Percentiles rank a stretch among this genome's conserved stretches.
phyloP scores from a whole-genome alignment of 2,888 invertebrate species.

The Drosophila eohydei region DNA sequence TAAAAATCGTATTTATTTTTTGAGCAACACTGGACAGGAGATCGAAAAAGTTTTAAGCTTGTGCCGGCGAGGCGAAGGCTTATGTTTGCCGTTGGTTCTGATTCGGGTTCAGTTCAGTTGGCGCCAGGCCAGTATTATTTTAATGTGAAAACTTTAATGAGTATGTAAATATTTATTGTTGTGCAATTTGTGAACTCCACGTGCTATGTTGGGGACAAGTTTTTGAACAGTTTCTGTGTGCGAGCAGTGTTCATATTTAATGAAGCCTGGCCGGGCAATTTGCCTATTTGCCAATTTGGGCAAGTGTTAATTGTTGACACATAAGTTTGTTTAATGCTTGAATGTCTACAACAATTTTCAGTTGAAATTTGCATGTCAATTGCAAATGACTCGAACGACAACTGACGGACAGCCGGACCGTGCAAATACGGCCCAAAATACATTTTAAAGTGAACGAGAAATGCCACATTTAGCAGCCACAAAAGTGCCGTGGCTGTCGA shows the following conservation, averaged over 20 bases:
- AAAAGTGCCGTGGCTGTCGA: constrained; percentile 24
- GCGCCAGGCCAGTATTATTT: constrained; percentile 43
- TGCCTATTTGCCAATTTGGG: constrained; percentile 34
- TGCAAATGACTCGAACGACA: constrained; percentile 32
- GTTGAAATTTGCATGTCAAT: constrained; percentile 24
- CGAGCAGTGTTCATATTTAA: constrained; percentile 35
- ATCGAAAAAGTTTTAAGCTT: constrained; percentile 70
- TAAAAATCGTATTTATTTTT: constrained; percentile 3
- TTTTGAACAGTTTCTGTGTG: constrained; percentile 6
- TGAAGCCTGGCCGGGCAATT: constrained; percentile 14
- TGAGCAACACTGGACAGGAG: constrained; percentile 49
- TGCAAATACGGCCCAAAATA: constrained; percentile 6
- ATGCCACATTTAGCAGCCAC: constrained; percentile 32
- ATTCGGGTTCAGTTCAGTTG: constrained; percentile 51
- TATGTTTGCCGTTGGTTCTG: constrained; percentile 30
- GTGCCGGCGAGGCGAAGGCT: constrained; percentile 21
- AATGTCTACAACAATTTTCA: constrained; percentile 10
- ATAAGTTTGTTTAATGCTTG: constrained; percentile 2
- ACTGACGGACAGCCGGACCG: neutral
- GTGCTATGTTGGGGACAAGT: neutral
- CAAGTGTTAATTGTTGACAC: constrained; percentile 40
- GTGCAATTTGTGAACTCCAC: constrained; percentile 41
- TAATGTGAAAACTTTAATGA: constrained; percentile 76
- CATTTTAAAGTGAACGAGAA: constrained; percentile 30
- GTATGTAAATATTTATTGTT: constrained; percentile 74